Base-by-base conservation (phyloP, 2,888 invertebrate species). In the Euclidia mi region DNA sequence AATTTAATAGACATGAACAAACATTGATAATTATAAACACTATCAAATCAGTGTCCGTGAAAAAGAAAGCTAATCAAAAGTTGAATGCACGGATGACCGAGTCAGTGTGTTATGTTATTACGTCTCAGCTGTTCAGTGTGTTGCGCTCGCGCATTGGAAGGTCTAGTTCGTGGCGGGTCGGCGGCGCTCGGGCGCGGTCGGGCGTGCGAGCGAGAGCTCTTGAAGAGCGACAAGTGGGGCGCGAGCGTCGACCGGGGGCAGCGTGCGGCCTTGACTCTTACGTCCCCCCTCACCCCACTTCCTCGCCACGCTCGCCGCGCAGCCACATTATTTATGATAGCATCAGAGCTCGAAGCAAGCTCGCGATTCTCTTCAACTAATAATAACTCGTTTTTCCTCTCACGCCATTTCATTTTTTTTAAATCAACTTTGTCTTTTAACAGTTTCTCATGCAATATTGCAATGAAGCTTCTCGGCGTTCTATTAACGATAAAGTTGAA, bases 161-260 rank as follows among this genome's bases (percentile, higher is more conserved):
- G 94, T 94, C 94, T 94, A 94, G 94, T 92, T 94, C 93, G 94
- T 91, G 77, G 70, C 77, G 80, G 75, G 64, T 89, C 93, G 94
- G 79, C 63, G 61, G 59, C 63, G 73, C 61, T 91, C 93, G 93
- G 87, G 49, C 51, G 41, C 35, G 56, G 56, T 91, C 92, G 92
- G 82, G 50, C 56, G 76, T 58, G 76, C 71, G 87, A 92, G 88
- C 81, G 91, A 90, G 92, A 91, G 78, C 60, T 65, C 73, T 58
- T 55, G 59, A 77, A 76, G 90, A 90, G 91, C 88, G 90, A 90
- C 91, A 91, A 89, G 90, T 90, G 90, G 91, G 90, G 88, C 91
- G 91, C 92, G 95, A 98, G 97, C 96, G 98, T 97, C 92, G 98
- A 96, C 88, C 94, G 95, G 95, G 96, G 96, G 96, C 96, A 96